phyloP scores from a whole-genome alignment of 1,140 invertebrate genomes.

The Phortica variegata region DNA sequence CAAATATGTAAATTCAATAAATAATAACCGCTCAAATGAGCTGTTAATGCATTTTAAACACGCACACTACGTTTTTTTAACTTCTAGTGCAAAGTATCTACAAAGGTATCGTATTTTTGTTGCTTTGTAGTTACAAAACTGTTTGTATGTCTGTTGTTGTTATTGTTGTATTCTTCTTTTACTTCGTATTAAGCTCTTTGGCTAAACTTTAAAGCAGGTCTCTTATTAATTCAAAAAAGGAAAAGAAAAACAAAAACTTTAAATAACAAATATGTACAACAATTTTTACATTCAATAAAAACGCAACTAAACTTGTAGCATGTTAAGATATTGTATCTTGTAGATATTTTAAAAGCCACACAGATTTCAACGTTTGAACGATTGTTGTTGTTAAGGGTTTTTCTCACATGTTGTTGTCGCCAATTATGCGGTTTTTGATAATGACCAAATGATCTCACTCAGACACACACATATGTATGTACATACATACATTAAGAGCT shows the following conservation, averaged over 20 bases:
- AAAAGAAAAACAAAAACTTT: no score
- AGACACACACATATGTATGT: not conserved
- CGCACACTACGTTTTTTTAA: slow-evolving; percentile 54
- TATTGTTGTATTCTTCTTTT: not conserved
- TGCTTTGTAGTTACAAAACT: slow-evolving; percentile 20
- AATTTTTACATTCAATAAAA: slow-evolving; percentile 23
- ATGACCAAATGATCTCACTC: slow-evolving; percentile 46
- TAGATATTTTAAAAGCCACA: no score
- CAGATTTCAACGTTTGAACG: no score
- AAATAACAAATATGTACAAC: not conserved
- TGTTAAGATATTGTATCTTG: no score
- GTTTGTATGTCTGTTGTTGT: not conserved
- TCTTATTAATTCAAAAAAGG: no score
- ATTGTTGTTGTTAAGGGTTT: slow-evolving; percentile 8
- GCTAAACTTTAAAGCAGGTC: no score
- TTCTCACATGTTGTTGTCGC: slow-evolving; percentile 35
- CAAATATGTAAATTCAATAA: no score
- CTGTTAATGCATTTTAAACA: slow-evolving; percentile 53
- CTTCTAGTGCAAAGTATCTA: slow-evolving; percentile 40
- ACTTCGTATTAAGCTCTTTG: no score
- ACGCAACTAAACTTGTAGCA: no score
- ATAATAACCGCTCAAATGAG: not conserved
- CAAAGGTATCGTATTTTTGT: slow-evolving; percentile 34
- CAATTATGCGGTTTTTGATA: slow-evolving; percentile 56
- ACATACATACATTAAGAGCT: slow-evolving; percentile 3